Conservation (phyloP, 1,140 invertebrate species). For the Brachionus paranguensis region DNA sequence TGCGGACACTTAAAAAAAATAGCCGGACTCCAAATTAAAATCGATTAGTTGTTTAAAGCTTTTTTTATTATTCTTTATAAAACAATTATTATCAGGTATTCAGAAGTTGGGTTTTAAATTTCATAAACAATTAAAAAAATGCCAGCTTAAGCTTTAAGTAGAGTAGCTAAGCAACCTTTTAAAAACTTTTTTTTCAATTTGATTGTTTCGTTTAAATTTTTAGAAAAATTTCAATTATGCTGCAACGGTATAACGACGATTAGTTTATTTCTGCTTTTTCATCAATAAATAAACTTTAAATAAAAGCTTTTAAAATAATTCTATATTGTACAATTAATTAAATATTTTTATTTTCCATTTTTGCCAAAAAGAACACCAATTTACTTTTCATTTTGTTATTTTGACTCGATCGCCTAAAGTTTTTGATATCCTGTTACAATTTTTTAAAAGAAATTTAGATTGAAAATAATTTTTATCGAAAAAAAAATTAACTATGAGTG, state of each 20-base stretch:
- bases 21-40: not conserved
- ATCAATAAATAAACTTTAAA: slow-evolving; percentile 1
- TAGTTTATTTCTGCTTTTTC: not conserved
- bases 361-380: not conserved
- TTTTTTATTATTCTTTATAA: not conserved
- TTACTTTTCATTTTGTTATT: not conserved
- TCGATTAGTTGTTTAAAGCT: not conserved
- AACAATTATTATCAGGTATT: slow-evolving; percentile 26
- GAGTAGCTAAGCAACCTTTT: slow-evolving; percentile 37
- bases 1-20: not conserved
- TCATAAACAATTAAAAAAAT: slow-evolving; percentile 21
- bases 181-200: not conserved
- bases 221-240: not conserved
- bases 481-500: not conserved
- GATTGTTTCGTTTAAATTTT: slow-evolving; percentile 1
- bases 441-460: not conserved
- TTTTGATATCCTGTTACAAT: not conserved
- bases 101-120: not conserved
- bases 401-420: not conserved
- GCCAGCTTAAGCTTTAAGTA: not conserved
- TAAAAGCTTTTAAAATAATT: slow-evolving; percentile 19
- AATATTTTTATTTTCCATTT: not conserved
- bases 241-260: slow-evolving; percentile 13
- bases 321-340: not conserved
- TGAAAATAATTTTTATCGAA: not conserved